Evolutionary conservation across 2,797 vertebrate genomes (phyloP), one percentile per base, ranked within the genome.

Genomic region (Gadopsis marmoratus): DNA sequence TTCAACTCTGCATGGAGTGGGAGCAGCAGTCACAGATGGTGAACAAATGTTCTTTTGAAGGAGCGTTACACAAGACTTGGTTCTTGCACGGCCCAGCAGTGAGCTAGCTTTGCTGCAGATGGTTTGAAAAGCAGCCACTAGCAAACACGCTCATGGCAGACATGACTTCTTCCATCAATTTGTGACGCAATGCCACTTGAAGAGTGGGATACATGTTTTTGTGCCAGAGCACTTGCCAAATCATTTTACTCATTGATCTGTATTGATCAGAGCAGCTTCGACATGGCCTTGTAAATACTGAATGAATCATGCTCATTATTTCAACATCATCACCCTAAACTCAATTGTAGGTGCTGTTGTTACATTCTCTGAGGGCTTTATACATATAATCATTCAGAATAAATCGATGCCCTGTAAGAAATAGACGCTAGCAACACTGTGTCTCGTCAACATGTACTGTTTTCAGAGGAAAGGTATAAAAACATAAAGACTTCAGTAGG

Each of bases 11-110:
- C 89, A 89, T 79, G 78, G 84, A 88, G 88, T 87, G 86, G 88
- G 87, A 94, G 88, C 86, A 85, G 81, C 87, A 91, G 88, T 84
- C 90, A 92, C 92, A 93, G 91, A 94, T 91, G 91, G 87, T 85
- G 91, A 92, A 93, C 92, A 92, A 94, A 94, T 92, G 90, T 91
- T 92, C 84, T 88, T 91, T 86, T 89, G 84, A 93, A 80, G 77
- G 77, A 86, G 86, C 61, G 75, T 92, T 94, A 87, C 90, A 87
- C 85, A 92, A 91, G 90, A 89, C 83, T 85, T 76, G 82, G 76
- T 88, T 91, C 88, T 81, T 79, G 76, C 81, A 67, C 58, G 56
- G 84, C 84, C 87, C 83, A 89, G 90, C 88, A 90, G 86, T 55
- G 81, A 88, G 82, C 76, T 84, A 68, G 71, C 80, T 89, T 82